Conservation (phyloP, 1,140 invertebrate genomes). For the Gryllus bimaculatus region DNA sequence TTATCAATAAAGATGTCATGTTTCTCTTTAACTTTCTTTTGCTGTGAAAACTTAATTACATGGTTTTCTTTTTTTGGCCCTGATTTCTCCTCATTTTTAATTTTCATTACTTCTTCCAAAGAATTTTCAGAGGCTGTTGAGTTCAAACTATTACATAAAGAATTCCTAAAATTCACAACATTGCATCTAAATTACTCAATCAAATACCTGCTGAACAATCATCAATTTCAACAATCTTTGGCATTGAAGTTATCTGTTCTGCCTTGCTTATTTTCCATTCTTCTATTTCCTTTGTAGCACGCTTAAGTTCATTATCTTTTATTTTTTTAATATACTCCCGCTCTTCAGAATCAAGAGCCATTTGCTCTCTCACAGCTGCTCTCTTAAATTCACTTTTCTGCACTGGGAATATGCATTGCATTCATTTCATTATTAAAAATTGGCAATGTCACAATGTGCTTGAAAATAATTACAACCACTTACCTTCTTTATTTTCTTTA, state of each 20-base stretch:
- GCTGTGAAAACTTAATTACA: too few relatives aligned
- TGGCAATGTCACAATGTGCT: conserved; percentile 6
- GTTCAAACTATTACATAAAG: too few relatives aligned
- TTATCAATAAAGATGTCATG: background rate
- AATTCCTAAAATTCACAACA: too few relatives aligned
- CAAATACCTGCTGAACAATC: background rate
- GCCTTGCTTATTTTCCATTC: conserved; percentile 42
- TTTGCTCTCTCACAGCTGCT: conserved; percentile 48
- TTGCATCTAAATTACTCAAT: background rate
- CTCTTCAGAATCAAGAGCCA: conserved; percentile 44
- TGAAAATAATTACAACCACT: background rate
- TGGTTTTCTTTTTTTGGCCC: too few relatives aligned
- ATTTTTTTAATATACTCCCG: conserved; percentile 46
- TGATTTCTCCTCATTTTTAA: too few relatives aligned
- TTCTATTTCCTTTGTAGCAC: conserved; percentile 55
- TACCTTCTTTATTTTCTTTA: conserved; percentile 40
- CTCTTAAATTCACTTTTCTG: conserved; percentile 35
- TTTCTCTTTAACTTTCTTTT: background rate
- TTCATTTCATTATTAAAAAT: background rate
- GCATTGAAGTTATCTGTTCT: background rate
- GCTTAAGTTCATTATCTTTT: conserved; percentile 42
- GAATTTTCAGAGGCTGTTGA: too few relatives aligned
- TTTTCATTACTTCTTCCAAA: too few relatives aligned
- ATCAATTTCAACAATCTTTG: background rate
- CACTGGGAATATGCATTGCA: conserved; percentile 27